Evolutionary conservation across 2,888 invertebrate species (phyloP), one percentile per base, ranked within the genome.

Genomic region (Drosophila diplacantha): DNA sequence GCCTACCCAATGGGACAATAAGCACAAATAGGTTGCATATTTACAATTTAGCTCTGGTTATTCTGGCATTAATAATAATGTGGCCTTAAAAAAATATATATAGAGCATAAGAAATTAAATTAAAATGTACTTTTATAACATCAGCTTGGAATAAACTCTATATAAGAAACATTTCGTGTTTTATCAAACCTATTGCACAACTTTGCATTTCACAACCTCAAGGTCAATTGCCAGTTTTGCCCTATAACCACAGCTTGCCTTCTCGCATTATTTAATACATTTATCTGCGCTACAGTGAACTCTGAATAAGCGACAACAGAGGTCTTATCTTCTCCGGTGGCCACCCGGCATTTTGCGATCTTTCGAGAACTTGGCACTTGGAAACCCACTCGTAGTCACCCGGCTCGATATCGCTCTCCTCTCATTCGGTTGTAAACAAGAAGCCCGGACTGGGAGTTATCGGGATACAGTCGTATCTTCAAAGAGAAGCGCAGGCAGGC

Each of bases 381-480:
- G n/a, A 39, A 20, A 22, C 41, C 24, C 47, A 32, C 24, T 32
- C 11, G 12, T 20, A 14, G 39, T 8, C 39, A 14, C 39, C 20
- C 39, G 39, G 2, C 7, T 5, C 7, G 32, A 47, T 46, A 47
- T 47, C 29, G 3, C 18, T 47, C 44, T n/a, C 3, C 41, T 24
- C 41, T 24, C 46, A 32, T 6, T 47, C 11, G 9, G 14, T 11
- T 9, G 32, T 47, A 47, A 47, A 47, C 20, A 47, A 47, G 31
- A 7, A 47, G 20, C 18, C 47, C 32, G 31, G 20, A 14, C 22
- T 2, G 20, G 11, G n/a, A 47, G 4, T 47, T 47, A 47, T 47
- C 47, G 32, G 9, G 5, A 39, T 12, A 9, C 12, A 29, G 35
- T 34, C 29, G 53, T 57, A 57, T 57, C 53, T 52, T 37, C 20